Conservation (phyloP, 2,888 invertebrate genomes). For the Macaria notata region DNA sequence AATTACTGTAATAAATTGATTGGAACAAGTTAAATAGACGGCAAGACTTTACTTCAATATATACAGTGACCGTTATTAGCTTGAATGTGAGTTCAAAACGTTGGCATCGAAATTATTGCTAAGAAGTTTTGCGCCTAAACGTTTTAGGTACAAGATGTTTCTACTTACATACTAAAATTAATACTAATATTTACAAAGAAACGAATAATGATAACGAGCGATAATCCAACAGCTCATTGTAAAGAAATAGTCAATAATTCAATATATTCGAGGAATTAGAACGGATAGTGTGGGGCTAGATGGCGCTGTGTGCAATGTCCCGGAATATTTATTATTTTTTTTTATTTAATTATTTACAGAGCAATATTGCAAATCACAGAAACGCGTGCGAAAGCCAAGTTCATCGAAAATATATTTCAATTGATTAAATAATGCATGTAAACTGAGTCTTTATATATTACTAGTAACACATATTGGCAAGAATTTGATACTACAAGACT, state of each 20-base stretch:
- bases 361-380: slow-evolving; percentile 78
- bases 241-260: slow-evolving; percentile 68
- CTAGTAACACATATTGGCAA: slow-evolving; percentile 34
- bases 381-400: slow-evolving; percentile 57
- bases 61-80: slow-evolving; percentile 66
- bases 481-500: slow-evolving; percentile 21
- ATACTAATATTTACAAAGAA: slow-evolving; percentile 77
- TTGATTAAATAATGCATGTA: slow-evolving; percentile 9
- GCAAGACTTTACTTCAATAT: slow-evolving; percentile 61
- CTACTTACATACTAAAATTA: slow-evolving; percentile 68
- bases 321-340: no score
- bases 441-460: slow-evolving; percentile 18
- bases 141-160: slow-evolving; percentile 74
- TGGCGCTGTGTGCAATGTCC: no score
- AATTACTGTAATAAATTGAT: slow-evolving; percentile 46
- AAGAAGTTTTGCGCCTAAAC: slow-evolving; percentile 67
- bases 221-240: slow-evolving; percentile 58
- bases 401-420: neutral
- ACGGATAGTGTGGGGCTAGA: no score
- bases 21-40: slow-evolving; percentile 56
- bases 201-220: slow-evolving; percentile 65
- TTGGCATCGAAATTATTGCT: slow-evolving; percentile 80
- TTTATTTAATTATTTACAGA: slow-evolving; percentile 80
- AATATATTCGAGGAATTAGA: slow-evolving; percentile 63
- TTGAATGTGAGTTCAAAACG: slow-evolving; percentile 60